Evolutionary conservation across 2,113 vertebrate species (phyloP).

Genomic region (Crypturellus undulatus): DNA sequence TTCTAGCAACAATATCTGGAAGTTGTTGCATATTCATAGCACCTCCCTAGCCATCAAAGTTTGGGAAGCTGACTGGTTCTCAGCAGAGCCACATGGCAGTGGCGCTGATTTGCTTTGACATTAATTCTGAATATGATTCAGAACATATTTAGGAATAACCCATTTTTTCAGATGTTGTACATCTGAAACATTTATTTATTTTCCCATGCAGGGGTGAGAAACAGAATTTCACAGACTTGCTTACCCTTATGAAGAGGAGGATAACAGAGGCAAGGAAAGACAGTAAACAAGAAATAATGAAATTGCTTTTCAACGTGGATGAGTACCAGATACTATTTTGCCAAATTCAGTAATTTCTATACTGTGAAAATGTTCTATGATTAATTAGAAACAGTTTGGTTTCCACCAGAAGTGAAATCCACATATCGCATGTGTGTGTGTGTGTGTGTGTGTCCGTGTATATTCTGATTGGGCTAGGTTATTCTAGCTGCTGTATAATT

Average conservation of each 20-base stretch:
- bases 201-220: background rate
- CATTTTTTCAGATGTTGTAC: background rate
- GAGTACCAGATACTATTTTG: background rate
- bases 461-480: background rate
- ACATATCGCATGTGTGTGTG: background rate
- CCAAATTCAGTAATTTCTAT: background rate
- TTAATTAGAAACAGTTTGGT: background rate
- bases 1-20: background rate
- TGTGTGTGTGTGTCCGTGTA: background rate
- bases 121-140: background rate
- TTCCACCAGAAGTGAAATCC: background rate
- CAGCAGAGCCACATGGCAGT: background rate
- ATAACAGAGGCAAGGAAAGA: background rate
- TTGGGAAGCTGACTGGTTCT: background rate
- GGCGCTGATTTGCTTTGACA: background rate
- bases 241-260: background rate
- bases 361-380: background rate
- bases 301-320: background rate
- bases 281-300: background rate
- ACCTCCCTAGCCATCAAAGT: no score
- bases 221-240: background rate
- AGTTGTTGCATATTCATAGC: background rate
- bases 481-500: background rate
- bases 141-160: background rate
- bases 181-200: background rate